These are phyloP conservation scores for Tor tambroides DNA, from an alignment of 2,113 vertebrate species.

Conservation along the genomic window DNA sequence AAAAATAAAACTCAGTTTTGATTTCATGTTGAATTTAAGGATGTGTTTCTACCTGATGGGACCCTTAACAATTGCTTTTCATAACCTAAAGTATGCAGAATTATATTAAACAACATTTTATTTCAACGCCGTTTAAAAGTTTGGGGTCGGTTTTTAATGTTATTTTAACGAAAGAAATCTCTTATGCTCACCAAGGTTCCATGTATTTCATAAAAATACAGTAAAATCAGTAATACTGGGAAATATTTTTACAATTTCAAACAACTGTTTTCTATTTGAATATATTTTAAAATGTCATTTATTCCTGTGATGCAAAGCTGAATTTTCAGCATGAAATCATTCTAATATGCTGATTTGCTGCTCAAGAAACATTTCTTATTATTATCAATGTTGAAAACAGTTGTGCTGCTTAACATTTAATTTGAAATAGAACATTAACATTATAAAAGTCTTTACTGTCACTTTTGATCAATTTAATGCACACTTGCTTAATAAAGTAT, in stretches of 20 bases:
- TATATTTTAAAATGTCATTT: not conserved
- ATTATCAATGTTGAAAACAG: not conserved
- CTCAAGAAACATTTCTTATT: not conserved
- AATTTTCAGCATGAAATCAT: not conserved
- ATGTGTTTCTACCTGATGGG: not conserved
- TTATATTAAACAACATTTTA: not conserved
- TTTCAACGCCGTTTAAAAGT: not conserved
- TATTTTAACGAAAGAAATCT: not conserved
- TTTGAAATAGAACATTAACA: not conserved
- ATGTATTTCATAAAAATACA: not conserved
- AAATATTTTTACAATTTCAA: no score
- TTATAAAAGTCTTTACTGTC: not conserved
- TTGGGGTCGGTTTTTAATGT: not conserved
- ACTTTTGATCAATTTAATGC: not conserved
- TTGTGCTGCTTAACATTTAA: not conserved
- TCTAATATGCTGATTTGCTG: not conserved
- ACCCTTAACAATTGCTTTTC: not conserved
- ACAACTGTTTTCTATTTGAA: not conserved
- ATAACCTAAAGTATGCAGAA: not conserved
- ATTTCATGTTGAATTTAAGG: not conserved
- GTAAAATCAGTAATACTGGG: no score
- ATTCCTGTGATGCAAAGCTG: not conserved
- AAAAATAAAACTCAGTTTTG: no score
- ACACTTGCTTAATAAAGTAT: not conserved
- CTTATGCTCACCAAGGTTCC: not conserved